Evolutionary conservation across 2,113 vertebrate species (phyloP).

Genomic region (Nycticryphes semicollaris): DNA sequence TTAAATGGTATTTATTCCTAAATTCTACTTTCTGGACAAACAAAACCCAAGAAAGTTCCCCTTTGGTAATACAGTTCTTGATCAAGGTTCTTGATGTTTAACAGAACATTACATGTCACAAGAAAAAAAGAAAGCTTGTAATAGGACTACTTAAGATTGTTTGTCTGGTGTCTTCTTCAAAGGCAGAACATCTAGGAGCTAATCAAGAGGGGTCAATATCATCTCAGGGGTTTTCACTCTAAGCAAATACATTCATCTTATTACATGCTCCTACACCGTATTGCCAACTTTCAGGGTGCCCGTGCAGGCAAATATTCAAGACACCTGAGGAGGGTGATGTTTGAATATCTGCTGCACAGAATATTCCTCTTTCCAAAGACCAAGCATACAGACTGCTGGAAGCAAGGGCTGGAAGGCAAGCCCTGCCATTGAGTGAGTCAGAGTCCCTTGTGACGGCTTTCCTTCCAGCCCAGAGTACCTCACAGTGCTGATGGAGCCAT

Average conservation of each 20-base stretch:
- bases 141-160: neutral
- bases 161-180: neutral
- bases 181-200: neutral
- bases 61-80: neutral
- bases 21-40: neutral
- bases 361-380: neutral
- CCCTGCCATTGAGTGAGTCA: rapidly evolving
- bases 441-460: neutral
- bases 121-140: neutral
- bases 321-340: neutral
- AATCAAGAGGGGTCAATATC: neutral
- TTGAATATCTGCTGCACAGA: too few species aligned
- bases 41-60: neutral
- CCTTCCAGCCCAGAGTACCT: neutral
- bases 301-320: neutral
- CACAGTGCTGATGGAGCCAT: rapidly evolving
- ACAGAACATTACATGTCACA: neutral
- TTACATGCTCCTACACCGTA: rapidly evolving
- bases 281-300: neutral
- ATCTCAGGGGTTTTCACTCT: neutral
- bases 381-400: rapidly evolving
- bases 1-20: neutral
- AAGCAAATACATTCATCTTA: neutral
- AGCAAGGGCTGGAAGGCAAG: neutral
- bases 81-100: neutral